Evolutionary conservation across 2,888 invertebrate genomes (phyloP), one percentile per base, ranked within the genome.

Genomic region (Nebria brevicollis): DNA sequence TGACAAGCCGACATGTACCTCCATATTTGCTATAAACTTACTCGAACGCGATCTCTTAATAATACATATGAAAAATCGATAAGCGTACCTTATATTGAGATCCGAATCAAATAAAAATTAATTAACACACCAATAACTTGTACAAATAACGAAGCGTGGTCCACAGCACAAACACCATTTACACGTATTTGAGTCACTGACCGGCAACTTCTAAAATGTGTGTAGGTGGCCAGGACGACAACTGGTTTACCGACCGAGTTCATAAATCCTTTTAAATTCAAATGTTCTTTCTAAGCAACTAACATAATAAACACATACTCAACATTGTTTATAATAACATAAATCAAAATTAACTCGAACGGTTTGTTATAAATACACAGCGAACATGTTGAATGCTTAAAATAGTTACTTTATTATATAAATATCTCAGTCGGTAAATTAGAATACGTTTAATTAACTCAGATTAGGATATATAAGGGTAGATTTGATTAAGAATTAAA

Each of bases 171-270:
- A 84, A 86, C 86, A 86, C 86, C 88, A 87, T 87, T 84, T 88
- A 88, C 89, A 89, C 88, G 88, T 88, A 88, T 87, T 87, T 89
- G 89, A 89, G 89, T 89, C 89, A 89, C 88, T 89, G 89, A 89
- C 89, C 88, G 89, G 88, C 87, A 83, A 85, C 85, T 85, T 84
- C 84, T 85, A 84, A 85, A 83, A 64, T 82, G 81, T 54, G 54
- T 83, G 85, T 84, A 85, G 85, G 85, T 80, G 80, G 73, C 73
- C 75, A 54, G 68, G n/a, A 65, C 41, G 72, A 15, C 15, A 34
- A 20, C 80, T 75, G 34, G 34, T 66, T 75, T 74, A 74, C 76
- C 81, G 81, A 72, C 82, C 70, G 80, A 77, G 76, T 43, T 66
- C 10, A 15, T 66, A 74, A 20, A 54, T 74, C 75, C 79, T 79